Conservation (phyloP, 2,113 vertebrate genomes). For the Pogonocichla stellata region DNA sequence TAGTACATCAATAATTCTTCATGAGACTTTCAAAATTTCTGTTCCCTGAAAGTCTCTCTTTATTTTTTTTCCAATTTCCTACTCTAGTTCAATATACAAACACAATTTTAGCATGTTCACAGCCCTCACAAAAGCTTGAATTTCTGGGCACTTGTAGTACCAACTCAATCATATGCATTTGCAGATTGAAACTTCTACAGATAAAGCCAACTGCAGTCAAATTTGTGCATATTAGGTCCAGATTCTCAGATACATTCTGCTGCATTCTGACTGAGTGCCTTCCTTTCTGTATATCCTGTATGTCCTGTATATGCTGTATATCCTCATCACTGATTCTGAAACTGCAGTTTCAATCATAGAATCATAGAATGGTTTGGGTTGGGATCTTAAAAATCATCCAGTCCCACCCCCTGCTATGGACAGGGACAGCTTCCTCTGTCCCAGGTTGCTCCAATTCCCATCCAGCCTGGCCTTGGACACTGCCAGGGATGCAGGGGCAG, state of each 20-base stretch:
- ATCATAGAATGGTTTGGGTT: not conserved
- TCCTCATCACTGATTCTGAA: not conserved
- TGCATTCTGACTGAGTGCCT: not conserved
- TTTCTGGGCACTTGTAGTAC: not conserved
- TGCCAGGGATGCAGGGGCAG: not conserved
- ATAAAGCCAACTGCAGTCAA: not conserved
- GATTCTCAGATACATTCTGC: not conserved
- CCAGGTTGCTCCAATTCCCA: fast-evolving
- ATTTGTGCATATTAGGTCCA: not conserved
- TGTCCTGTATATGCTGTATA: no score
- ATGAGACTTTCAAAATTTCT: not conserved
- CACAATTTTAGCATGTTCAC: not conserved
- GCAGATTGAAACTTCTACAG: not conserved
- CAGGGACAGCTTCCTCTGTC: fast-evolving
- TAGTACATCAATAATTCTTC: not conserved
- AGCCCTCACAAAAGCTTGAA: not conserved
- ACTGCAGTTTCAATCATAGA: not conserved
- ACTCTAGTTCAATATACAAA: not conserved
- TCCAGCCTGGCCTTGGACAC: fast-evolving
- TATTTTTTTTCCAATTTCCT: not conserved
- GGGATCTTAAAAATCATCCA: not conserved
- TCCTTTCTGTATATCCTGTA: not conserved
- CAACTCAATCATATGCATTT: not conserved
- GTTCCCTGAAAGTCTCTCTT: not conserved
- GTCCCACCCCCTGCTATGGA: fast-evolving